Percentiles rank a stretch among this genome's conserved stretches.
phyloP scores from a whole-genome alignment of 2,113 vertebrate species.

The Spermophilus dauricus region DNA sequence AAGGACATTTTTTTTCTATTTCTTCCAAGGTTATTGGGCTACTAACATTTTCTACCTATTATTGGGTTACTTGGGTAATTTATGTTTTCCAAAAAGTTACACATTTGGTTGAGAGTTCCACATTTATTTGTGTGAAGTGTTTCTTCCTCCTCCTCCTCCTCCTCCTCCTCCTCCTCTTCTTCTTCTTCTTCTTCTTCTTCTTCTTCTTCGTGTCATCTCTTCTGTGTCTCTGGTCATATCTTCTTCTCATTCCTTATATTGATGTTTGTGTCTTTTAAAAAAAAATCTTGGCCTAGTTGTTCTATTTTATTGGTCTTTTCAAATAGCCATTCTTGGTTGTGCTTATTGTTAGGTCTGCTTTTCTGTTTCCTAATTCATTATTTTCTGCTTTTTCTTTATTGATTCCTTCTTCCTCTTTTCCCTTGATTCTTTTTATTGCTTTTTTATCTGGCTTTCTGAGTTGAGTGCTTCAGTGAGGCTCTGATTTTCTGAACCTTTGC shows the following conservation, averaged over 20 bases:
- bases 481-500: slow-evolving; percentile 51
- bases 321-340: background rate
- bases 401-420: background rate
- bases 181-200: no score
- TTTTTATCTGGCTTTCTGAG: slow-evolving; percentile 53
- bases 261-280: background rate
- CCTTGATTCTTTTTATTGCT: slow-evolving; percentile 56
- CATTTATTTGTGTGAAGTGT: background rate
- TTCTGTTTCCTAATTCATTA: slow-evolving; percentile 54
- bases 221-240: background rate
- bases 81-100: slow-evolving; percentile 4
- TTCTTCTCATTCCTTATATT: background rate
- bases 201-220: background rate
- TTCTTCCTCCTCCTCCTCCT: background rate
- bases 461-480: slow-evolving; percentile 22
- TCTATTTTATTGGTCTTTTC: slow-evolving; percentile 49
- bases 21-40: background rate
- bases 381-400: slow-evolving; percentile 46
- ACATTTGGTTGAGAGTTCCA: background rate
- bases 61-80: slow-evolving; percentile 52
- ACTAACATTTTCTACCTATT: slow-evolving; percentile 28
- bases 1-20: background rate
- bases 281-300: background rate
- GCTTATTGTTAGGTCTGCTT: slow-evolving; percentile 12
- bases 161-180: background rate